Evolutionary conservation across 2,888 invertebrate species (phyloP), one percentile per base, ranked within the genome.

Genomic region (Synergus laeviventris): DNA sequence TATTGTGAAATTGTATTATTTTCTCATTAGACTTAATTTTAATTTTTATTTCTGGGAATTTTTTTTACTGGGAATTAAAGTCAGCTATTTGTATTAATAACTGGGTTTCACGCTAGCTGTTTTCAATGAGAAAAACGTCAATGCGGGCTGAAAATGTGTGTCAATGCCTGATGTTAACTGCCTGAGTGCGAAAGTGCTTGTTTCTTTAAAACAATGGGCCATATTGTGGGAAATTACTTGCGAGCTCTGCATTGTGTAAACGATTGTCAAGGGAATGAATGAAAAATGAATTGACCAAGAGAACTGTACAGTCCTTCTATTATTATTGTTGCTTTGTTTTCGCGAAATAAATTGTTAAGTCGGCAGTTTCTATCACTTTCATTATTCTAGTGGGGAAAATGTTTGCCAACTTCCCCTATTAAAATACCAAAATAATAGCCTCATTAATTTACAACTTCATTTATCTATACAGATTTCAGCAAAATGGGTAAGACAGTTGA

Each of bases 71-170:
- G 36, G 49, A 70, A 70, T 49, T 49, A 4, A 70, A 45, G 45
- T 31, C 49, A 70, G 31, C 45, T 70, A 70, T 70, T 70, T 49
- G 45, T 70, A n/a, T 49, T 70, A 49, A 70, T 70, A 70, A 70
- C 36, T 49, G 31, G n/a, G 45, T 42, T 70, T 49, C 24, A 11
- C 8, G 24, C 24, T 39, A 24, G 24, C 24, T 39, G 42, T 16
- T 16, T 45, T 49, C 14, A 70, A 49, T 70, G 31, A 49, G 39
- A n/a, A 70, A 49, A 70, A 49, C 11, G n/a, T 31, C 45, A 5
- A 70, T 70, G 70, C 70, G 70, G 31, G 36, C 45, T 74, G 18
- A 66, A 77, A 76, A 79, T 77, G 79, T 79, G 36, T 79, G 79
- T 77, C 79, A 79, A 77, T 70, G 70, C 49, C 36, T 70, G 38